Evolutionary conservation across 2,888 invertebrate genomes (phyloP), one percentile per base, ranked within the genome.

Genomic region (Tinea trinotella): DNA sequence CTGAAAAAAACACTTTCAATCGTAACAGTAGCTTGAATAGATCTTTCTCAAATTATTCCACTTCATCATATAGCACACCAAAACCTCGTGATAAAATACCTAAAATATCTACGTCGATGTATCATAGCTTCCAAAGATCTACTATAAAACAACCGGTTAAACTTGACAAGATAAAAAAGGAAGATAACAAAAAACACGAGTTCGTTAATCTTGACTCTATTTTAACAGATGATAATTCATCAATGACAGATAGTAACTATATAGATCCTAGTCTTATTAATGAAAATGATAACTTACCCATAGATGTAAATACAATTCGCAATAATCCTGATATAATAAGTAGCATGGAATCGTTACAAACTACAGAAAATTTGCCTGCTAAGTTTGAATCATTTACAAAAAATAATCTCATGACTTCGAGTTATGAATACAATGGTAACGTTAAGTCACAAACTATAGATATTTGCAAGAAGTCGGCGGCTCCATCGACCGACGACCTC

Each of bases 201-300:
- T 77, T 80, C 60, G 88, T 89, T 7, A 89, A 88, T 64, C 72
- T 85, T 22, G 83, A 82, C 60, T 66, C 74, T 54, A 78, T 85
- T 59, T 64, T 85, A 15, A 63, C 69, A 46, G 78, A 76, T 55
- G 83, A 83, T 56, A 82, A 80, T 59, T 74, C 76, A 56, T 82
- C 85, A 24, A 77, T 83, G 74, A 78, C 83, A 18, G 89, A 84
- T 62, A 84, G 85, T 66, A 83, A 78, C 66, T 85, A 85, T 58
- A 85, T 89, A 57, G 89, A 90, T 67, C 89, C 89, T 20, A 77
- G 86, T 61, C 79, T 92, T 56, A 92, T 92, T 56, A 92, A 92
- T 70, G 90, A 90, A 74, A 90, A 89, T 68, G 91, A 92, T 70
- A 91, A 91, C 76, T 77, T 92, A 52, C 88, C 90, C 13, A 89